Conservation (phyloP, 2,113 vertebrate genomes). For the Rhombomys opimus region DNA sequence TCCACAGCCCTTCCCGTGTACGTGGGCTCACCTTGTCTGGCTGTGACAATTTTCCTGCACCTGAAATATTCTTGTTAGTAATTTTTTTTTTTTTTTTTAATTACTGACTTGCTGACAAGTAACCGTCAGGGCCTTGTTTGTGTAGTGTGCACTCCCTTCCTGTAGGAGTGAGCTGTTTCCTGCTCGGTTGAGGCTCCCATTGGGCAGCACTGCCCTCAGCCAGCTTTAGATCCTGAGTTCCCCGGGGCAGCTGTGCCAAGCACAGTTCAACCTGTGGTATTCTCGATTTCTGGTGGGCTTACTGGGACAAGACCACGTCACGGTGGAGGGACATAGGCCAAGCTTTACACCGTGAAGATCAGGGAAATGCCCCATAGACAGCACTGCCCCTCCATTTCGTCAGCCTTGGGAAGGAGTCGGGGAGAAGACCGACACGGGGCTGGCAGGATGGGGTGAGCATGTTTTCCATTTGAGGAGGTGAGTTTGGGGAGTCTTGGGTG, state of each 20-base stretch:
- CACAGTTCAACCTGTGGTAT: background rate
- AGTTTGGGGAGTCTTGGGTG: background rate
- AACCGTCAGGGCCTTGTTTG: background rate
- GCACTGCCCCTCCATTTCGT: background rate
- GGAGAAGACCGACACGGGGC: background rate
- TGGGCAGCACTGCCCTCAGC: fast-evolving
- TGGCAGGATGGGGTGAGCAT: background rate
- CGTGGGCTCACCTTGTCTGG: background rate
- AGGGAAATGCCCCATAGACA: background rate
- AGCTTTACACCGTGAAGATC: background rate
- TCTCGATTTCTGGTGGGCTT: background rate
- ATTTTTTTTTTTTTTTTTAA: background rate
- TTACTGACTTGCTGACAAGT: background rate
- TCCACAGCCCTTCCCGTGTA: too few relatives aligned
- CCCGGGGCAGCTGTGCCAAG: background rate
- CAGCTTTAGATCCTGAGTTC: background rate
- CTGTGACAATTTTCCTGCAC: background rate
- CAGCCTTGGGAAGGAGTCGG: background rate
- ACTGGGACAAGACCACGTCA: background rate
- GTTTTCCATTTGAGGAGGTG: too few relatives aligned
- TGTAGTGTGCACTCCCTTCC: background rate
- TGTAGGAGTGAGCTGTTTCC: too few relatives aligned
- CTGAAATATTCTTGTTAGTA: background rate
- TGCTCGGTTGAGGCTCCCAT: fast-evolving
- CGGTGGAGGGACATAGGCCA: background rate